phyloP scores from a whole-genome alignment of 2,797 vertebrate species.

The Chromis chromis region DNA sequence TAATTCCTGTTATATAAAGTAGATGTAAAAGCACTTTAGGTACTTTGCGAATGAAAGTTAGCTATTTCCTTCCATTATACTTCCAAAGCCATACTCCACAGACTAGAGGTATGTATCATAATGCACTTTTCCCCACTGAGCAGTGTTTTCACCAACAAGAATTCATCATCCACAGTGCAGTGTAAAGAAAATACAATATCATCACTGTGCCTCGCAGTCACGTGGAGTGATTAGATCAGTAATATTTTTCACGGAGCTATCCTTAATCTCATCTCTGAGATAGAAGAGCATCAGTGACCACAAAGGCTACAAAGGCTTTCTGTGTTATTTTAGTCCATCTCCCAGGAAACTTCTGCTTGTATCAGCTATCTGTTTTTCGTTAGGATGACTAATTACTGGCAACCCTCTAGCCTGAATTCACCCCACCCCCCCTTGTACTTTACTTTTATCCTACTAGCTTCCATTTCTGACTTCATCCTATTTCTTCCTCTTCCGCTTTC shows the following conservation, averaged over 20 bases:
- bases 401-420: slow-evolving; percentile 17
- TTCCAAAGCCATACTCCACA: background rate
- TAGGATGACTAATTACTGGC: slow-evolving; percentile 47
- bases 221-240: slow-evolving; percentile 36
- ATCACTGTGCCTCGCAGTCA: slow-evolving; percentile 17
- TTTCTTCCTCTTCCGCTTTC: background rate
- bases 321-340: slow-evolving; percentile 50
- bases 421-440: background rate
- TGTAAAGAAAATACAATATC: background rate
- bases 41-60: background rate
- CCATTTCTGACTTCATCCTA: slow-evolving; percentile 3
- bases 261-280: slow-evolving; percentile 47
- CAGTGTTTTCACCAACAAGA: background rate
- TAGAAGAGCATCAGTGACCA: slow-evolving; percentile 31
- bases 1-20: background rate
- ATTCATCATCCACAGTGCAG: background rate
- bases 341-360: slow-evolving; percentile 37
- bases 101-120: background rate
- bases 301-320: slow-evolving; percentile 44
- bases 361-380: slow-evolving; percentile 24
- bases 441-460: slow-evolving; percentile 22
- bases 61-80: background rate
- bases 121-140: background rate
- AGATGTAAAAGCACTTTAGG: background rate
- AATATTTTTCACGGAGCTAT: slow-evolving; percentile 42